Evolutionary conservation across 2,113 vertebrate genomes (phyloP).

Genomic region (Sander lucioperca): DNA sequence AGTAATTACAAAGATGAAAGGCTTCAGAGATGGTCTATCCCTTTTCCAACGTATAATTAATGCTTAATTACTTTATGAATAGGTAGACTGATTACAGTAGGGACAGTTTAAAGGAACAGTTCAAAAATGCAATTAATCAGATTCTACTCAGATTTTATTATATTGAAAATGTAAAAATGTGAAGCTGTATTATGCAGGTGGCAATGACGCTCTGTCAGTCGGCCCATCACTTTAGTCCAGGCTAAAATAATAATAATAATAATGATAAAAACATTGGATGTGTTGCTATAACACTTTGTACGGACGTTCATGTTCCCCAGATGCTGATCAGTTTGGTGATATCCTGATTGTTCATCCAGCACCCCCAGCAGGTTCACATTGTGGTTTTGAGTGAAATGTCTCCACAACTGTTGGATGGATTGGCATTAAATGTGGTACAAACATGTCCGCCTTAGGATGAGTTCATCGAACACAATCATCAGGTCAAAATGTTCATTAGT

Average conservation of each 20-base stretch:
- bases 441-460: neutral
- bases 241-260: neutral
- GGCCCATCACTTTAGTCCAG: neutral
- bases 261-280: neutral
- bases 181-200: neutral
- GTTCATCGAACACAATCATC: neutral
- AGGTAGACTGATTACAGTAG: neutral
- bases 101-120: conserved; percentile 11
- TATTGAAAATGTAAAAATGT: neutral
- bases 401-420: neutral
- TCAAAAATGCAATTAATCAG: neutral
- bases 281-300: neutral
- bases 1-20: conserved; percentile 42
- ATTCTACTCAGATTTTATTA: neutral
- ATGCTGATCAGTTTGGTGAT: neutral
- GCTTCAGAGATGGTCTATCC: conserved; percentile 2
- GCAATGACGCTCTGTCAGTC: neutral
- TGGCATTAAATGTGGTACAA: neutral
- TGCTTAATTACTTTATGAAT: conserved; percentile 22
- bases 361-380: neutral
- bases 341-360: neutral
- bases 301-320: neutral
- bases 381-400: neutral
- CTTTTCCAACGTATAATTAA: conserved; percentile 37
- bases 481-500: no score